Percentiles rank a stretch among this genome's conserved stretches.
These are phyloP conservation scores for Syrmaticus mikado DNA, from an alignment of 2,113 vertebrate genomes.

Conservation along the genomic window DNA sequence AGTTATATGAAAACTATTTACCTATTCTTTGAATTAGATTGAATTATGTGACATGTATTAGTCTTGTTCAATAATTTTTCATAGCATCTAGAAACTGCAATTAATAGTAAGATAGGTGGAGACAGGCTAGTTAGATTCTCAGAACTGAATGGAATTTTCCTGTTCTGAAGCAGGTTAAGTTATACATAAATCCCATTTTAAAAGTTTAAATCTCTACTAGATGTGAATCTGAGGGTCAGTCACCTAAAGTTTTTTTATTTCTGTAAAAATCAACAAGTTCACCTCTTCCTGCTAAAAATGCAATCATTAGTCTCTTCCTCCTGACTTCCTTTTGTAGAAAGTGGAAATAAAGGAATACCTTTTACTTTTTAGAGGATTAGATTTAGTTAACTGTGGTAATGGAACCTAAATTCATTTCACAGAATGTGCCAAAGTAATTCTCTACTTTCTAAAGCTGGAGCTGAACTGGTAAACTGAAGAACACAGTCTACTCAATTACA, in stretches of 20 bases:
- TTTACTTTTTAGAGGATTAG: neutral
- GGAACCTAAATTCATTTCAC: neutral
- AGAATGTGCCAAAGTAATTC: neutral
- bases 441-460: neutral
- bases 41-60: neutral
- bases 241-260: neutral
- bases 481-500: neutral
- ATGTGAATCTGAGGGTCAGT: neutral
- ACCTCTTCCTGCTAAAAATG: neutral
- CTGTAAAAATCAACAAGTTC: neutral
- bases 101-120: neutral
- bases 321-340: accelerated
- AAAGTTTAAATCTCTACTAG: too few relatives aligned
- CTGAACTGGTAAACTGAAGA: constrained; percentile 25
- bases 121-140: neutral
- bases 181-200: too few relatives aligned
- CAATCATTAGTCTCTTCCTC: neutral
- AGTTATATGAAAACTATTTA: neutral
- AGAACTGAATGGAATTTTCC: neutral
- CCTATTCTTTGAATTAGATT: neutral
- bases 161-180: too few relatives aligned
- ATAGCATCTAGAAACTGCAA: neutral
- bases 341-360: neutral
- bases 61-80: neutral
- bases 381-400: neutral